A percentile compares a stretch with the other conserved stretches of the same genome.
These are phyloP conservation scores for Sarcophaga variegata DNA, from an alignment of 2,888 invertebrate genomes.

Conservation along the genomic window DNA sequence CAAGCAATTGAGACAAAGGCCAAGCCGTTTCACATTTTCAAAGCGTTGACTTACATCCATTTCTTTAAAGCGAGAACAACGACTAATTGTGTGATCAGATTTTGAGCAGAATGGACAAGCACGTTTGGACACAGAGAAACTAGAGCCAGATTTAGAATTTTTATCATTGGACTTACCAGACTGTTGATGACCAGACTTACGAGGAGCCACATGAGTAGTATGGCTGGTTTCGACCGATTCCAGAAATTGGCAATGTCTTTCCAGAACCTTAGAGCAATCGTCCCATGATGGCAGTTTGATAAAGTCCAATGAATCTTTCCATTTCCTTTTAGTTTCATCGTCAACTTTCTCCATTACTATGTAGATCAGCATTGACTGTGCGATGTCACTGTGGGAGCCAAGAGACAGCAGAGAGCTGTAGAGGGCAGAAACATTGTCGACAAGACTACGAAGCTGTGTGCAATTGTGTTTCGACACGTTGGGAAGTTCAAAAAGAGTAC, in stretches of 20 bases:
- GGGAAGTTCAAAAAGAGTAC: too few relatives aligned
- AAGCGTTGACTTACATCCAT: neutral
- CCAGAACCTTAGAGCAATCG: too few relatives aligned
- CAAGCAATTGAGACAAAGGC: constrained; percentile 37
- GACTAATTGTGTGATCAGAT: neutral
- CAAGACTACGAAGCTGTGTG: constrained; percentile 24
- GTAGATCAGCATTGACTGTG: too few relatives aligned
- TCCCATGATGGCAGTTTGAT: too few relatives aligned
- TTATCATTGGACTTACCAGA: constrained; percentile 1
- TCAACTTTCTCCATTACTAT: too few relatives aligned
- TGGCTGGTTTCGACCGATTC: neutral
- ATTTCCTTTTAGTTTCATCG: too few relatives aligned
- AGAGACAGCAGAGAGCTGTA: constrained; percentile 29
- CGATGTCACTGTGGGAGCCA: too few relatives aligned
- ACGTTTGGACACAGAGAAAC: neutral
- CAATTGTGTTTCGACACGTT: neutral
- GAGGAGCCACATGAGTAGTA: neutral
- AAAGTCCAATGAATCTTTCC: too few relatives aligned
- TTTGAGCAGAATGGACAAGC: neutral
- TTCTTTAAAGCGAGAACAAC: neutral
- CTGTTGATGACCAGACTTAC: neutral
- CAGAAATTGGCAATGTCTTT: too few relatives aligned
- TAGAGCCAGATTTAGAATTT: neutral
- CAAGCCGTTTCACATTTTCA: neutral
- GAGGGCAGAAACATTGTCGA: constrained; percentile 47